A percentile compares a stretch with the other conserved stretches of the same genome.
Evolutionary conservation across 2,797 vertebrate genomes (phyloP).

Genomic region (Alectoris magna): DNA sequence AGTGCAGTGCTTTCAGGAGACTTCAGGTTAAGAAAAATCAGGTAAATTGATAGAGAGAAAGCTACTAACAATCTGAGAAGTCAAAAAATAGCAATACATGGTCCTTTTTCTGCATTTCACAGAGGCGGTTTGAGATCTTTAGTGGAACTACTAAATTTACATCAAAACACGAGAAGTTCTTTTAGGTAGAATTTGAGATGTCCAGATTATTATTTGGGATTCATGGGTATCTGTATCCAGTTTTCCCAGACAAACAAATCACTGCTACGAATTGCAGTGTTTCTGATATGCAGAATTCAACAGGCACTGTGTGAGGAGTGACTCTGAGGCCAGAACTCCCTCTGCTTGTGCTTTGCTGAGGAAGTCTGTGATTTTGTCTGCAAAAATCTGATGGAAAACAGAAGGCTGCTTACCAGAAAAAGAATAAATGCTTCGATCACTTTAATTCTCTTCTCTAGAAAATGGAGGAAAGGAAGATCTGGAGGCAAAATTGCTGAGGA

Average conservation of each 20-base stretch:
- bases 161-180: not conserved
- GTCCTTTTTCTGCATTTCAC: not conserved
- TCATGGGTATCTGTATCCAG: not conserved
- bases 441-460: not conserved
- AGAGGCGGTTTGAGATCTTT: not conserved
- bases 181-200: not conserved
- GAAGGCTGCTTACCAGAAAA: not conserved
- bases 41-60: not conserved
- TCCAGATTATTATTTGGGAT: not conserved
- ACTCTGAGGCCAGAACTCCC: not conserved
- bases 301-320: rapidly evolving
- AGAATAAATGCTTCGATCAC: not conserved
- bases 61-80: not conserved
- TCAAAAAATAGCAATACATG: not conserved
- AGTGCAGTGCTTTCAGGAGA: not conserved
- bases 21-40: not conserved
- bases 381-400: not conserved
- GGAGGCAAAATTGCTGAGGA: not conserved
- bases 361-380: not conserved
- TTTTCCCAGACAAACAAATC: not conserved
- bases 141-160: not conserved
- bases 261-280: not conserved
- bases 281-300: not conserved
- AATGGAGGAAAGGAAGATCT: not conserved
- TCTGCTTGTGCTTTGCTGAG: not conserved